Evolutionary conservation across 1,140 invertebrate species (phyloP).

Genomic region (Musca vetustissima): DNA sequence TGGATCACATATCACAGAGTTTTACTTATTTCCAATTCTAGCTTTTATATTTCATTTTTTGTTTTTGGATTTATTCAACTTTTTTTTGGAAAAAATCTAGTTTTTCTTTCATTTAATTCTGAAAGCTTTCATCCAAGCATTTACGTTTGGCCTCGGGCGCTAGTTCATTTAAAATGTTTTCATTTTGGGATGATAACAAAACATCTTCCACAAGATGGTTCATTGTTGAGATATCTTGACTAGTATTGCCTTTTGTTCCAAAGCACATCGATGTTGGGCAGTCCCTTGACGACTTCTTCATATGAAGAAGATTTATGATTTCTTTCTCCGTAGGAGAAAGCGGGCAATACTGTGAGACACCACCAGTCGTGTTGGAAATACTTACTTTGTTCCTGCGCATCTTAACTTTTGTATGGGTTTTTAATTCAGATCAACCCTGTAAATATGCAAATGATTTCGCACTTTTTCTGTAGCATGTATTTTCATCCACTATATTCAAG

Average conservation of each 20-base stretch:
- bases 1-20: background rate
- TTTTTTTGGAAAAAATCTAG: background rate
- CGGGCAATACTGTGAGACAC: background rate
- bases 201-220: background rate
- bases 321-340: too few relatives aligned
- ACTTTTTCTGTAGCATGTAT: too few relatives aligned
- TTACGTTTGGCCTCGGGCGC: too few relatives aligned
- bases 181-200: slow-evolving; percentile 1
- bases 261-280: background rate
- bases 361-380: background rate
- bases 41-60: background rate
- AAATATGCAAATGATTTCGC: background rate
- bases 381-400: too few relatives aligned
- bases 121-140: too few relatives aligned
- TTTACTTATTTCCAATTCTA: background rate
- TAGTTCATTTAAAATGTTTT: background rate
- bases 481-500: too few relatives aligned
- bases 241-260: background rate
- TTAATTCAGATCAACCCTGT: background rate
- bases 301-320: too few relatives aligned
- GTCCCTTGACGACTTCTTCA: background rate
- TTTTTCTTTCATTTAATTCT: background rate
- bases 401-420: too few relatives aligned
- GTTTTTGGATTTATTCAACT: too few relatives aligned
- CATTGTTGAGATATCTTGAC: background rate